These are phyloP conservation scores for Pteruthius melanotis DNA, from an alignment of 2,113 vertebrate species.

Conservation along the genomic window DNA sequence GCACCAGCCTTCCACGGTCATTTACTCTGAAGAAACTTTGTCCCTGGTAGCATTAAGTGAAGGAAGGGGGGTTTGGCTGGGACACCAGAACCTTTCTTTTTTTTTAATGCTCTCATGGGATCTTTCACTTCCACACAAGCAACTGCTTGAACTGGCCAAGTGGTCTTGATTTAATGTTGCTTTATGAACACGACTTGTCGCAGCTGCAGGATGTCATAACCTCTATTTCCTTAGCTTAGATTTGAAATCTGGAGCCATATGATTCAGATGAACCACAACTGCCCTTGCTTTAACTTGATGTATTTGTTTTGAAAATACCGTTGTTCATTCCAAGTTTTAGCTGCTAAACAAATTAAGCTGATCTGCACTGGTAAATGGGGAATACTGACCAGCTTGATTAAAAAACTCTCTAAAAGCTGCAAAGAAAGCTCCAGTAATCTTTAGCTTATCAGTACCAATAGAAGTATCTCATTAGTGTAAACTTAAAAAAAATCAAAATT, in stretches of 20 bases:
- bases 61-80: conserved; percentile 10
- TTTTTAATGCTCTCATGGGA: conserved; percentile 30
- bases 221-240: conserved; percentile 43
- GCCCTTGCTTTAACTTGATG: not conserved
- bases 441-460: not conserved
- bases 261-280: conserved; percentile 26
- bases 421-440: not conserved
- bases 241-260: conserved; percentile 7
- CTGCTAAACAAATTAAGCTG: conserved; percentile 3
- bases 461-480: not conserved
- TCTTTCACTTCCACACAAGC: conserved; percentile 44
- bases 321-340: not conserved
- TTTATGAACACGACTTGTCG: not conserved
- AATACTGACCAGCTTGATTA: not conserved
- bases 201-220: conserved; percentile 52
- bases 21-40: not conserved
- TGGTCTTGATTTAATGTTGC: conserved; percentile 29
- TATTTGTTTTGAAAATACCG: conserved; percentile 25
- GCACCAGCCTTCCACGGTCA: not conserved
- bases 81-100: not conserved
- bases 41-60: not conserved
- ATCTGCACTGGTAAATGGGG: not conserved
- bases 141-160: not conserved
- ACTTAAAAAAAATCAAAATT: not conserved
- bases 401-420: not conserved